Evolutionary conservation across 2,888 invertebrate genomes (phyloP), one percentile per base, ranked within the genome.

Genomic region (Chouioia cunea): DNA sequence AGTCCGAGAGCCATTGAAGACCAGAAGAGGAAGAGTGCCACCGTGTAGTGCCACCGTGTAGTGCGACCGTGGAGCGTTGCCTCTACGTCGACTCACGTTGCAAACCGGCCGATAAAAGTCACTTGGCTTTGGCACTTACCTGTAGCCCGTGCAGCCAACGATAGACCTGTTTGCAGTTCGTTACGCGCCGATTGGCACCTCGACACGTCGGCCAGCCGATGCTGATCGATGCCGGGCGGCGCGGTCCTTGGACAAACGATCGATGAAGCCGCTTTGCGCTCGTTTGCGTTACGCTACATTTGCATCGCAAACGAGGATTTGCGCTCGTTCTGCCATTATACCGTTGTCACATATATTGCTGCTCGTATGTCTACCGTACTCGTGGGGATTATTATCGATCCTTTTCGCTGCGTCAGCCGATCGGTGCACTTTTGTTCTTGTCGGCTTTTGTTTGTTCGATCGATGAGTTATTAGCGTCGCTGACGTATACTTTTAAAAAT

Each of bases 71-170:
- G 3, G 27, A 27, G n/a, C n/a, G n/a, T n/a, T n/a, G n/a, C n/a
- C n/a, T n/a, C n/a, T n/a, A n/a, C n/a, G 54, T 1, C 68, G 64
- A 70, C 70, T 64, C 64, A 65, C 59, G 65, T 70, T 59, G 65
- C 20, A 56, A 48, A 14, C 27, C 27, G 22, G 58, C 57, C 36
- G 18, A 36, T 43, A 22, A 70, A 70, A 70, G 70, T 65, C 64
- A 59, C 59, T 53, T 52, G 23, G 59, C 65, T 70, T 70, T 70
- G 59, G 70, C 70, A 70, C 70, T 70, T 70, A n/a, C n/a, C n/a
- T n/a, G n/a, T n/a, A n/a, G n/a, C n/a, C n/a, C n/a, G n/a, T n/a
- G 64, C 63, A 64, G 70, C 53, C 58, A 64, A 59, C 64, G 53
- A 64, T 65, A 59, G 70, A 65, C 14, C 54, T 48, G 54, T 53